Conservation (phyloP, 2,113 vertebrate genomes). For the Chaetodon auriga region DNA sequence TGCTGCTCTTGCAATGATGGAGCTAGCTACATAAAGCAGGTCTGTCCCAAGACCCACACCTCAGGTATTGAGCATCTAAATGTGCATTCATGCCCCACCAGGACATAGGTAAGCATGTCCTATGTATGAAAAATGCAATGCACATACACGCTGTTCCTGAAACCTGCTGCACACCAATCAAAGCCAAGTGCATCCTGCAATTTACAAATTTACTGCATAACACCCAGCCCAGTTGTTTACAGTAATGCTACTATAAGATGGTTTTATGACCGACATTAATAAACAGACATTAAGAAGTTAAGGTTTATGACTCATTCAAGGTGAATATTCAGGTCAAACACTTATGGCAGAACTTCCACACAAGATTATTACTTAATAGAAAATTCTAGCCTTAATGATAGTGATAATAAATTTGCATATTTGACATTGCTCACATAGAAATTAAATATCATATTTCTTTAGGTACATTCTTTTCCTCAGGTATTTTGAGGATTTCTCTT, state of each 20-base stretch:
- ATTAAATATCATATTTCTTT: not conserved
- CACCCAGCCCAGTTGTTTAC: not conserved
- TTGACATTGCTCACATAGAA: not conserved
- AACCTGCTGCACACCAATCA: too few relatives aligned
- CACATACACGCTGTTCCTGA: too few relatives aligned
- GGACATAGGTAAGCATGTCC: too few relatives aligned
- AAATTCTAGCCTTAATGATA: not conserved
- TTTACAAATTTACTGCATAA: not conserved
- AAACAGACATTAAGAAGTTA: conserved; percentile 1
- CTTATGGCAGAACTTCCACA: not conserved
- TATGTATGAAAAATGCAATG: too few relatives aligned
- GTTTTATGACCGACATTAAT: conserved; percentile 10
- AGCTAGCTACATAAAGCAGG: not conserved
- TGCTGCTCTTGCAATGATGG: too few relatives aligned
- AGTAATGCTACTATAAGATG: not conserved
- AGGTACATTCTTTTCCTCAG: not conserved
- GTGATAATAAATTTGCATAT: not conserved
- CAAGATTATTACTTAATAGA: not conserved
- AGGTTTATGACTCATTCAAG: not conserved
- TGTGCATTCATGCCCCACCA: too few relatives aligned
- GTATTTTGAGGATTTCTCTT: too few relatives aligned
- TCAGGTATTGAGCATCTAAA: too few relatives aligned
- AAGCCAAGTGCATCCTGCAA: not conserved
- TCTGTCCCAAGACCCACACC: not conserved
- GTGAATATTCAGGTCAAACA: not conserved